Evolutionary conservation across 2,113 vertebrate species (phyloP), one percentile per base, ranked within the genome.

Genomic region (Myrmecobius fasciatus): DNA sequence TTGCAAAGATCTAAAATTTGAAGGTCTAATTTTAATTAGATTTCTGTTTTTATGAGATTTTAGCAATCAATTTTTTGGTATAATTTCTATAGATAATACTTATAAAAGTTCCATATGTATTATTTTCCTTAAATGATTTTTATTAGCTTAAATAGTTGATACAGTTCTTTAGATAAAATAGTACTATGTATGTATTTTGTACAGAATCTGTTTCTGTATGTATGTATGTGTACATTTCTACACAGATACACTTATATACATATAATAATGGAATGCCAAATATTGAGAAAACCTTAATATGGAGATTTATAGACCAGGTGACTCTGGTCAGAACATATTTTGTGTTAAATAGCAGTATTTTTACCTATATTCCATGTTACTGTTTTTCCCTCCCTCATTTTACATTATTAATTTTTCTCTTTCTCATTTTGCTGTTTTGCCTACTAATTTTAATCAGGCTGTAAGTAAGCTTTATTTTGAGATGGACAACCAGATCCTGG

Each of bases 141-240:
- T 53, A 31, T 93, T 97, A 56, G 10, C 49, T 91, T 75, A 91
- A 95, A 91, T 46, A 94, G 92, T 43, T 49, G 20, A 83, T 83
- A 8, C 0, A 43, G 6, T 9, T 75, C 25, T 75, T 75, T 43
- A 75, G 31, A 67, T 67, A 67, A 5, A 83, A n/a, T 83, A 43
- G 67, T 83, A 49, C 7, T 5, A 24, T 43, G 2, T 43, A 17
- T 22, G 7, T 43, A 24, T 43, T 83, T 9, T 43, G n/a, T n/a
- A n/a, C 24, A 43, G n/a, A 83, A 43, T 83, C n/a, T 17, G 2
- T 83, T 20, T n/a, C 20, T 83, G 20, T 43, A 83, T 43, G 6
- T 20, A 83, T 83, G n/a, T 43, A 43, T n/a, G 24, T 43, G 7
- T 83, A 7, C 43, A 43, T 83, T 83, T 83, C 36, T 83, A 43